These are phyloP conservation scores for Gymnothorax javanicus DNA, from an alignment of 2,797 vertebrate species.

Conservation along the genomic window DNA sequence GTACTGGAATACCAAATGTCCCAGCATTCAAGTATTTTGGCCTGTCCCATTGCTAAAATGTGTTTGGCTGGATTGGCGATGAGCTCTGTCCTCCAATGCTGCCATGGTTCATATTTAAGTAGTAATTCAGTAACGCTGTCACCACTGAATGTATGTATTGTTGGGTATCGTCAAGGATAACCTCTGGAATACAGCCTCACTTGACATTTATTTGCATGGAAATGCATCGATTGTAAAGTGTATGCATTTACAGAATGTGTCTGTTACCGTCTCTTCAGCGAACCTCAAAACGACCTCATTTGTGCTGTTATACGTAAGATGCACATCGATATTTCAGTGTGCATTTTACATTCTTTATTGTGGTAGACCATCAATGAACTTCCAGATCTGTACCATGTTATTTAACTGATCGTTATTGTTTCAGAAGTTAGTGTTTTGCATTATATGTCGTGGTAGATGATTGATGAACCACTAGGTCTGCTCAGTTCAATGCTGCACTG, in stretches of 20 bases:
- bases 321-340: neutral
- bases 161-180: neutral
- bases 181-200: neutral
- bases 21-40: neutral
- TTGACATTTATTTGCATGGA: neutral
- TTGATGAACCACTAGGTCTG: neutral
- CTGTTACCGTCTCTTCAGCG: neutral
- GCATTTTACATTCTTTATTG: neutral
- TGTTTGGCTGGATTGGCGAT: neutral
- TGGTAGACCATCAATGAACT: slow-evolving; percentile 1
- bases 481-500: too few relatives aligned
- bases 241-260: neutral
- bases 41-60: neutral
- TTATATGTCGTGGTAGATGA: neutral
- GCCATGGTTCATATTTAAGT: neutral
- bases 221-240: neutral
- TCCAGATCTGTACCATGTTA: neutral
- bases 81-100: neutral
- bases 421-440: neutral
- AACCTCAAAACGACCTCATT: neutral
- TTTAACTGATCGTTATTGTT: neutral
- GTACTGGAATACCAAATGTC: neutral
- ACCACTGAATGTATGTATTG: neutral
- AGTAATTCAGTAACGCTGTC: neutral
- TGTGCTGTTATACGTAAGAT: neutral